Conservation (phyloP, 2,113 vertebrate species). For the Phyllostomus hastatus region DNA sequence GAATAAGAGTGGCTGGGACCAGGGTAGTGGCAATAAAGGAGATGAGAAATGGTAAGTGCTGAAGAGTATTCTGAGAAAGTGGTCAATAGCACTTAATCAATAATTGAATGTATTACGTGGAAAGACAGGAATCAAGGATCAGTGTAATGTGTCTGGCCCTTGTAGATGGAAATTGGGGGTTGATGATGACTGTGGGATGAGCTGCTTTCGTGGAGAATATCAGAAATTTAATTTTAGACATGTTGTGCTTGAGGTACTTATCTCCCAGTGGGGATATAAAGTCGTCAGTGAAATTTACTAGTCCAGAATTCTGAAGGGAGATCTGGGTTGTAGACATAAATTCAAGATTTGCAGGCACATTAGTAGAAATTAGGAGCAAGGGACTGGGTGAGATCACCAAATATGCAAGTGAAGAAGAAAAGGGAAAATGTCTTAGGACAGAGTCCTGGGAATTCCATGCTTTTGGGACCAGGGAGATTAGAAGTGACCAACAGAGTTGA, state of each 20-base stretch:
- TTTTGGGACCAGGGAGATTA: not conserved
- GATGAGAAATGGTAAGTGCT: not conserved
- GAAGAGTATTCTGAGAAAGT: not conserved
- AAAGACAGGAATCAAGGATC: not conserved
- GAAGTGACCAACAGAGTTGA: not conserved
- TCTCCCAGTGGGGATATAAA: not conserved
- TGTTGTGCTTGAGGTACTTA: not conserved
- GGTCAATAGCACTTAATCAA: not conserved
- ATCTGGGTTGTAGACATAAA: not conserved
- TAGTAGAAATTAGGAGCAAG: constrained; percentile 28
- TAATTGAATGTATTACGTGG: not conserved
- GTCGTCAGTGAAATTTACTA: constrained; percentile 25
- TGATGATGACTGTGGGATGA: not conserved
- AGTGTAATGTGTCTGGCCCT: not conserved
- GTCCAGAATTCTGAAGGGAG: not conserved
- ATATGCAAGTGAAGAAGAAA: not conserved
- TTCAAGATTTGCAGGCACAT: not conserved
- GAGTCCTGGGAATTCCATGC: not conserved
- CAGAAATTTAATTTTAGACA: constrained; percentile 11
- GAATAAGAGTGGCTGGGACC: not conserved
- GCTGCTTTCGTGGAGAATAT: not conserved
- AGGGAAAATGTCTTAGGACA: not conserved
- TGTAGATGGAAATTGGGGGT: not conserved
- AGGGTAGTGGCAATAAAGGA: not conserved
- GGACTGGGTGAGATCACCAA: constrained; percentile 11